Conservation (phyloP, 37 sponge, comb jelly and placozoan species). For the Lycopodina hypogea region DNA sequence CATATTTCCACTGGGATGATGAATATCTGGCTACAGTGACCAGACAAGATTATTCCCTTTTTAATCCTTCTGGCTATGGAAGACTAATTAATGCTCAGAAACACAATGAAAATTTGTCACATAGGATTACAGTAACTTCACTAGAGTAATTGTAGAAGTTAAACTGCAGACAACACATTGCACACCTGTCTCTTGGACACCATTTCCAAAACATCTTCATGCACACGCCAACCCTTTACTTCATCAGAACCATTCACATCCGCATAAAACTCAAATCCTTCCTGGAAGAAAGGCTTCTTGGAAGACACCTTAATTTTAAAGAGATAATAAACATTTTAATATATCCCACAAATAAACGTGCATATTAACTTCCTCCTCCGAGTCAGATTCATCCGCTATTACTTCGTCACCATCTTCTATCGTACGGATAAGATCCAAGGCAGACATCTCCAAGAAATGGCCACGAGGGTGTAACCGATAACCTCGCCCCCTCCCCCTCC, state of each 20-base stretch:
- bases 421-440: slow-evolving; percentile 55
- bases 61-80: too few species aligned
- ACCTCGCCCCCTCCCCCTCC: neutral
- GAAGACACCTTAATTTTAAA: slow-evolving; percentile 6
- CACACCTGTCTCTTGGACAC: slow-evolving; percentile 18
- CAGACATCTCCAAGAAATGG: neutral
- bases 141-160: too few species aligned
- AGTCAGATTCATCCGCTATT: slow-evolving; percentile 45
- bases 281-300: slow-evolving; percentile 8
- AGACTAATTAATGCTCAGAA: too few species aligned
- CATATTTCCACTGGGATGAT: too few species aligned
- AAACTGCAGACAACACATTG: too few species aligned
- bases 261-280: slow-evolving; percentile 44
- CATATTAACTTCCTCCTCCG: slow-evolving; percentile 36
- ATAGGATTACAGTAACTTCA: too few species aligned
- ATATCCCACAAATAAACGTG: neutral
- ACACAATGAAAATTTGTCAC: too few species aligned
- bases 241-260: slow-evolving; percentile 23
- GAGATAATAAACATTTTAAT: neutral
- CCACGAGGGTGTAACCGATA: slow-evolving; percentile 8
- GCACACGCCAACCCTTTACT: slow-evolving; percentile 13
- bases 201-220: slow-evolving; percentile 29
- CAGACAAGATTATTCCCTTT: too few species aligned
- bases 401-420: slow-evolving; percentile 82
- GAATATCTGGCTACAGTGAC: too few species aligned